These are phyloP conservation scores for Actinopyga echinites DNA, from an alignment of 53 echinoderm and acorn worm genomes.

Conservation along the genomic window DNA sequence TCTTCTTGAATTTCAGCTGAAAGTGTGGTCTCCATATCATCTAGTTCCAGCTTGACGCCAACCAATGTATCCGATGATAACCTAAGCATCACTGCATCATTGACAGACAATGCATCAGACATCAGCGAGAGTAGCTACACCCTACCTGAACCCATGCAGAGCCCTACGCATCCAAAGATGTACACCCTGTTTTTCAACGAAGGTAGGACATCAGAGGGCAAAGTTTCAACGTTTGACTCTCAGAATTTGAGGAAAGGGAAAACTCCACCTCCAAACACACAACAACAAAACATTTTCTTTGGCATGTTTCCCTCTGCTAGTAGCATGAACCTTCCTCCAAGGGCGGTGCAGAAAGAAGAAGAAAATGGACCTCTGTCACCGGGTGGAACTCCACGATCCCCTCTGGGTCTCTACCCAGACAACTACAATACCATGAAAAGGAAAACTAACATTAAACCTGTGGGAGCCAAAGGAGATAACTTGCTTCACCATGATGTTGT, in stretches of 20 bases:
- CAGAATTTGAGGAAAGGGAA: conserved; percentile 1
- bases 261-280: neutral
- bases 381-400: conserved; percentile 44
- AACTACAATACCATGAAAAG: conserved; percentile 79
- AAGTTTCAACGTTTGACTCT: conserved; percentile 30
- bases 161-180: conserved; percentile 77
- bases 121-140: conserved; percentile 73
- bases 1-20: neutral
- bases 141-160: conserved; percentile 71
- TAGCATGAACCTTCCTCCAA: conserved; percentile 19
- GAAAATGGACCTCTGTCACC: neutral
- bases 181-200: conserved; percentile 78
- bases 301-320: conserved; percentile 58
- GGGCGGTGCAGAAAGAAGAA: neutral
- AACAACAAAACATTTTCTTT: conserved; percentile 62
- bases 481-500: conserved; percentile 41
- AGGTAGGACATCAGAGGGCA: conserved; percentile 46
- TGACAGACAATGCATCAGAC: conserved; percentile 75
- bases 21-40: conserved; percentile 24
- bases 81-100: conserved; percentile 67
- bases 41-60: conserved; percentile 29
- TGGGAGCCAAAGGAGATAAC: conserved; percentile 40
- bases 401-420: conserved; percentile 77
- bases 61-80: conserved; percentile 61
- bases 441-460: conserved; percentile 50